phyloP scores from a whole-genome alignment of 2,797 vertebrate species.

The Tauraco hartlaubi region DNA sequence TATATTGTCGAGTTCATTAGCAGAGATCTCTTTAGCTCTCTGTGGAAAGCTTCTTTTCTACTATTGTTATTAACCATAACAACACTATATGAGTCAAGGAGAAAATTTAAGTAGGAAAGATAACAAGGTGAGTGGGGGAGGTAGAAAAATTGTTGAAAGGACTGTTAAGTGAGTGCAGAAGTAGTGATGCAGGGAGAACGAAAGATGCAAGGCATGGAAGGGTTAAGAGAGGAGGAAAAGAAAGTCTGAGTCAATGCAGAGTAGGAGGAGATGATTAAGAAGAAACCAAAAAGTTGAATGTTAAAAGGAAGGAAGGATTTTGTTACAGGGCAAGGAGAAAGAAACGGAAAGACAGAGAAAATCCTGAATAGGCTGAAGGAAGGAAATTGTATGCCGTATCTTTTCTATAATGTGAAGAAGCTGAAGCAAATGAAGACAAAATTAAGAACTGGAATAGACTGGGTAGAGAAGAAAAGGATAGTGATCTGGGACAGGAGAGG shows the following conservation, averaged over 20 bases:
- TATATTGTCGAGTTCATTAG: background rate
- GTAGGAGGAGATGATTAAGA: slow-evolving; percentile 67
- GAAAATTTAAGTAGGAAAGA: slow-evolving; percentile 4
- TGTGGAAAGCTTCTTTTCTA: background rate
- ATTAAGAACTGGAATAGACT: background rate
- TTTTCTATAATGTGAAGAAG: background rate
- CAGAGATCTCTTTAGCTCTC: background rate
- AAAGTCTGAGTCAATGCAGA: slow-evolving; percentile 61
- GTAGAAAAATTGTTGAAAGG: background rate
- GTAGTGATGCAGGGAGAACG: background rate
- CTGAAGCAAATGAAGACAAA: background rate
- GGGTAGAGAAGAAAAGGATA: background rate
- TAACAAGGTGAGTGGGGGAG: slow-evolving; percentile 37
- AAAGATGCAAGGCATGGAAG: background rate
- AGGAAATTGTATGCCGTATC: background rate
- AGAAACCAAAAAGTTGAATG: slow-evolving; percentile 46
- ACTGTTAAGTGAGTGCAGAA: background rate
- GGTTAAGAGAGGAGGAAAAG: slow-evolving; percentile 50
- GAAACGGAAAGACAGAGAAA: background rate
- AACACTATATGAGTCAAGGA: slow-evolving; percentile 44
- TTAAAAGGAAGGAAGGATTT: slow-evolving; percentile 38
- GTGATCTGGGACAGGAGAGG: background rate
- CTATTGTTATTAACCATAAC: slow-evolving; percentile 30
- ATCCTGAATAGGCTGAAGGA: slow-evolving; percentile 9
- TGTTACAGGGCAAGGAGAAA: background rate